Evolutionary conservation across 2,113 vertebrate species (phyloP).

Genomic region (Sciurus niger): DNA sequence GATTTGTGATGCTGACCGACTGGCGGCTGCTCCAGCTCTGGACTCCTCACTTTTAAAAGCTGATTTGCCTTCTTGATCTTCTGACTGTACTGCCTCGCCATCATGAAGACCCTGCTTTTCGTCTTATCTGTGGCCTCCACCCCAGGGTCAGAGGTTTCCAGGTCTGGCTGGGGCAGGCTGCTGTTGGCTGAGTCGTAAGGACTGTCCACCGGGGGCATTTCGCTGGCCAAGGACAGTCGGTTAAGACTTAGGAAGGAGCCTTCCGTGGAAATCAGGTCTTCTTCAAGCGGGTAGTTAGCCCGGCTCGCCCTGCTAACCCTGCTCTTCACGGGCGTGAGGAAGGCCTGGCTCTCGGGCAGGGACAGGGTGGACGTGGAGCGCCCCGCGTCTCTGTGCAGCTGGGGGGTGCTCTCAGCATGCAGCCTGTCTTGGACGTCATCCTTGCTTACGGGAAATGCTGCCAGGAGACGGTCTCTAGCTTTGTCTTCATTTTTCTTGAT

Average conservation of each 20-base stretch:
- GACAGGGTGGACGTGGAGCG: constrained; percentile 86
- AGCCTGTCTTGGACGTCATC: constrained; percentile 87
- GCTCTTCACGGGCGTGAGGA: constrained; percentile 89
- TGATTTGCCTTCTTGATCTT: constrained; percentile 99
- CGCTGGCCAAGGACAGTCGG: constrained; percentile 91
- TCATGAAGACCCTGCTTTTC: constrained; percentile 95
- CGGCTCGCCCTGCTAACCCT: constrained; percentile 91
- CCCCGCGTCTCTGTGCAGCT: constrained; percentile 87
- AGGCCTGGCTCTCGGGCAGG: constrained; percentile 90
- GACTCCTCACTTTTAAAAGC: constrained; percentile 95
- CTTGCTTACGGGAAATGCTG: constrained; percentile 95
- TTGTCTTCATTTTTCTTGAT: constrained; percentile 97
- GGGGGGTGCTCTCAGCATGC: constrained; percentile 81
- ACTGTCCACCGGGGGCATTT: constrained; percentile 89
- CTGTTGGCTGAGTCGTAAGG: constrained; percentile 88
- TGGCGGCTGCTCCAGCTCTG: constrained; percentile 92
- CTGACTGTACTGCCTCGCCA: constrained; percentile 99
- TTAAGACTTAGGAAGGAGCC: constrained; percentile 88
- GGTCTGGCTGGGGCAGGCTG: constrained; percentile 86
- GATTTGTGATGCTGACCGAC: constrained; percentile 84
- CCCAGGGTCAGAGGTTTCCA: constrained; percentile 88
- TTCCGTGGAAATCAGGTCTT: constrained; percentile 86
- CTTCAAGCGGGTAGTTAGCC: constrained; percentile 90
- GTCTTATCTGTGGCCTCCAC: constrained; percentile 92
- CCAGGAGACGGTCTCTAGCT: constrained; percentile 94